Evolutionary conservation across 1,140 invertebrate species (phyloP).

Genomic region (Thaumetopoea pityocampa): DNA sequence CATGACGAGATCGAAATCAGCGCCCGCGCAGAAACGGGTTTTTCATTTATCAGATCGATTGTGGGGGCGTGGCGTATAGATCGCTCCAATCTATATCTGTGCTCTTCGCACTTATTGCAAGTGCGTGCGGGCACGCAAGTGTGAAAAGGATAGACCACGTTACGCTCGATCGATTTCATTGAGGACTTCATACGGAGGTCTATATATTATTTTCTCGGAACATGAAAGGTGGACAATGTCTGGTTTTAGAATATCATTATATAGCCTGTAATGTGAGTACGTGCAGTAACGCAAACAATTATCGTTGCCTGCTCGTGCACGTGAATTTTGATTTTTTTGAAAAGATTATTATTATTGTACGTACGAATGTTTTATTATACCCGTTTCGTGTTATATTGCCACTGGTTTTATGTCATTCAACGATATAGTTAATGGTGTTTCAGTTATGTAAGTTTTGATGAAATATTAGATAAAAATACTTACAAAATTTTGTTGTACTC

Average conservation of each 20-base stretch:
- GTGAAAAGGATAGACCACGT: conserved; percentile 34
- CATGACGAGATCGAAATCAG: conserved; percentile 59
- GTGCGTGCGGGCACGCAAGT: not conserved
- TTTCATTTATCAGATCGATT: conserved; percentile 60
- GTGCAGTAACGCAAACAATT: conserved; percentile 4
- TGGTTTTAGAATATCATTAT: conserved; percentile 25
- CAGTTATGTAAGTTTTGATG: conserved; percentile 11
- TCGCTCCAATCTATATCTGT: conserved; percentile 25
- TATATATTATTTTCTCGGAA: conserved; percentile 40
- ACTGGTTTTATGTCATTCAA: conserved; percentile 12
- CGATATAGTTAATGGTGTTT: conserved; percentile 6
- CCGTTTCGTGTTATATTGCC: conserved; percentile 3
- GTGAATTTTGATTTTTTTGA: conserved; percentile 10
- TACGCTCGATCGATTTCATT: conserved; percentile 51
- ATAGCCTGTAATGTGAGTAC: conserved; percentile 5
- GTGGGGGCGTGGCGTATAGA: conserved; percentile 45
- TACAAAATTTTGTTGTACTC: too few species aligned
- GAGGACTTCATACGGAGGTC: conserved; percentile 23
- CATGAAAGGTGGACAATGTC: conserved; percentile 25
- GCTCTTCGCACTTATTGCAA: conserved; percentile 23
- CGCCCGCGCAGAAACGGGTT: conserved; percentile 46
- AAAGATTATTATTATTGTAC: conserved; percentile 4
- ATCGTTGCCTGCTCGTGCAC: not conserved
- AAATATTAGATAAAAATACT: conserved; percentile 11
- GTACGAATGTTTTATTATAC: conserved; percentile 14